Evolutionary conservation across 2,888 invertebrate genomes (phyloP).

Genomic region (Metacarcinus magister): DNA sequence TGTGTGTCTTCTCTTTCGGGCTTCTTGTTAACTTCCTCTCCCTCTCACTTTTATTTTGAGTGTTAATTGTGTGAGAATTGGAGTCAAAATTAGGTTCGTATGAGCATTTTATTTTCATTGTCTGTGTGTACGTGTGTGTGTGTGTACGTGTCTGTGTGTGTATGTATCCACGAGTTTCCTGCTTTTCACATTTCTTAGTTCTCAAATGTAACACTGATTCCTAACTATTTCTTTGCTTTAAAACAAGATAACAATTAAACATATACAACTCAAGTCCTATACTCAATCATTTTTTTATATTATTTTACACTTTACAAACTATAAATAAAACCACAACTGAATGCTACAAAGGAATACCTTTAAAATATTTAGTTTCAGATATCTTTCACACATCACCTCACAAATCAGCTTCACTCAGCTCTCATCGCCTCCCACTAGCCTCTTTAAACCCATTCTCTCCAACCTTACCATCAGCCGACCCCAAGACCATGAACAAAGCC

Average conservation of each 20-base stretch:
- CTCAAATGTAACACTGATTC: not conserved
- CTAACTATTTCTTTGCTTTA: not conserved
- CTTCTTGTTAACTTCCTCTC: not conserved
- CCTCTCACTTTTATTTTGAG: not conserved
- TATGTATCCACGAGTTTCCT: not conserved
- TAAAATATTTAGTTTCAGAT: constrained; percentile 4
- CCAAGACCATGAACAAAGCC: too few species aligned
- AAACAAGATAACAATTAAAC: not conserved
- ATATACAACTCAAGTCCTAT: not conserved
- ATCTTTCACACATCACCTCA: constrained; percentile 18
- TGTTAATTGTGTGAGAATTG: not conserved
- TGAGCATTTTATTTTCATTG: not conserved
- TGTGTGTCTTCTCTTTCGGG: not conserved
- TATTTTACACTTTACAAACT: too few species aligned
- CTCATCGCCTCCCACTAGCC: too few species aligned
- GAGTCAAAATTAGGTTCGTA: not conserved
- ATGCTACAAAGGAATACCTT: not conserved
- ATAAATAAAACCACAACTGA: not conserved
- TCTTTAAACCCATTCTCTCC: too few species aligned
- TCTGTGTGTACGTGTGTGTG: not conserved
- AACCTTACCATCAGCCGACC: too few species aligned
- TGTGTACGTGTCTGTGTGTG: constrained; percentile 43
- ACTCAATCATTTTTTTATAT: too few species aligned
- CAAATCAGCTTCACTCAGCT: too few species aligned
- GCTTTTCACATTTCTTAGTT: not conserved